phyloP scores from a whole-genome alignment of 2,888 invertebrate genomes.

The Plagodis pulveraria region DNA sequence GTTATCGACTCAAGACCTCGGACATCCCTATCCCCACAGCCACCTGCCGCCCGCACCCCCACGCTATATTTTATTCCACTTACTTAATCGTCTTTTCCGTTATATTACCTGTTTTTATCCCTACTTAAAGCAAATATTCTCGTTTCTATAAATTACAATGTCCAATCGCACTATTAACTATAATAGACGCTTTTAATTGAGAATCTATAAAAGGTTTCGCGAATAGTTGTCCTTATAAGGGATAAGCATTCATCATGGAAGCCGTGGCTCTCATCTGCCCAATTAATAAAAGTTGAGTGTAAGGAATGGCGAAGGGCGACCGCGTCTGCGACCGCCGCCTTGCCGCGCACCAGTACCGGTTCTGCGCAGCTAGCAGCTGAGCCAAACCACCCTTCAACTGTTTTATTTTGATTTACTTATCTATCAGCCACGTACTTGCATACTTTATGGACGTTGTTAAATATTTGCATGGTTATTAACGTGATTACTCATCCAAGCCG shows the following conservation, averaged over 20 bases:
- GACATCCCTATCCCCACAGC: slow-evolving; percentile 63
- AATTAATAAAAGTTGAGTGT: slow-evolving; percentile 84
- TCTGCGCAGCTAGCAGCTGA: slow-evolving; percentile 69
- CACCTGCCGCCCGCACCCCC: slow-evolving; percentile 84
- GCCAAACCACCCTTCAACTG: slow-evolving; percentile 66
- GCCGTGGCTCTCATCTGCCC: slow-evolving; percentile 83
- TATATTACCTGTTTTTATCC: slow-evolving; percentile 81
- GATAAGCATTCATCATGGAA: slow-evolving; percentile 80
- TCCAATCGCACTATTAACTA: slow-evolving; percentile 78
- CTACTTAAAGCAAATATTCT: slow-evolving; percentile 82
- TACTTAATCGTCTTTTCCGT: slow-evolving; percentile 84
- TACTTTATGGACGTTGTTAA: slow-evolving; percentile 55
- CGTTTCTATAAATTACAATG: slow-evolving; percentile 75
- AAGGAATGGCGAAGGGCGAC: slow-evolving; percentile 74
- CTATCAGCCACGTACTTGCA: slow-evolving; percentile 60
- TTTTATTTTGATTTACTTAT: slow-evolving; percentile 83
- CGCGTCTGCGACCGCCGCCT: slow-evolving; percentile 66
- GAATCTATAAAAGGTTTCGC: slow-evolving; percentile 85
- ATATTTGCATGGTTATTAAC: slow-evolving; percentile 54
- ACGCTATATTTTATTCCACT: slow-evolving; percentile 84
- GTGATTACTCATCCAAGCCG: slow-evolving; percentile 42
- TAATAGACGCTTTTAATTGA: slow-evolving; percentile 85
- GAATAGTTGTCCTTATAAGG: slow-evolving; percentile 78
- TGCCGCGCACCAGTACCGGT: slow-evolving; percentile 68
- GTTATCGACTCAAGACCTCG: slow-evolving; percentile 12